phyloP scores from a whole-genome alignment of 2,113 vertebrate genomes.

The Macrotis lagotis region DNA sequence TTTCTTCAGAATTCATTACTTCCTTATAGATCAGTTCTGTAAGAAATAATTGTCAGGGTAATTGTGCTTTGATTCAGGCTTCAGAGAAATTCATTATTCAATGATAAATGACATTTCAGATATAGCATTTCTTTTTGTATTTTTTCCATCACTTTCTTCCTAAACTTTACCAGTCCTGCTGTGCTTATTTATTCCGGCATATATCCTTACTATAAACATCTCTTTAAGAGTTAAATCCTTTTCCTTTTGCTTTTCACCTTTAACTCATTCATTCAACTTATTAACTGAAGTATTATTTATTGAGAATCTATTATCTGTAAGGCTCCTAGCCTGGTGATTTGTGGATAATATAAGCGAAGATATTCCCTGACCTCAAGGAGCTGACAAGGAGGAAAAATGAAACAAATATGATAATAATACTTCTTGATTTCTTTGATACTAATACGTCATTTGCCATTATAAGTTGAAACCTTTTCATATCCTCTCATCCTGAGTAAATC shows the following conservation, averaged over 20 bases:
- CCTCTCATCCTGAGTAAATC: background rate
- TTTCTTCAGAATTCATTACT: constrained; percentile 99
- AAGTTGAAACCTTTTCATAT: background rate
- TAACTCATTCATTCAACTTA: background rate
- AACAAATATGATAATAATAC: background rate
- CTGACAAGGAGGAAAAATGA: background rate
- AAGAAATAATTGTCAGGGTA: constrained; percentile 67
- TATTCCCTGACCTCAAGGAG: background rate
- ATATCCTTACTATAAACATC: background rate
- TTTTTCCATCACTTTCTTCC: background rate
- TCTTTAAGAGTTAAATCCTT: background rate
- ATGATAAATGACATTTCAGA: background rate
- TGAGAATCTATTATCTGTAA: background rate
- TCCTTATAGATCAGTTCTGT: constrained; percentile 99
- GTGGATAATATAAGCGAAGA: background rate
- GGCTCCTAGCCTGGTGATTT: background rate
- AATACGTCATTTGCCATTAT: background rate
- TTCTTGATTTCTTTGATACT: background rate
- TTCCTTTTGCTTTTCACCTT: background rate
- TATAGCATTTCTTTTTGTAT: background rate
- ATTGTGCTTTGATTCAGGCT: background rate
- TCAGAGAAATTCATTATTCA: background rate
- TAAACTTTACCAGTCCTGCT: background rate
- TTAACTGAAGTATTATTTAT: background rate
- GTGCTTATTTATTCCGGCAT: background rate